Conservation (phyloP, 2,113 vertebrate species). For the Rhea pennata region DNA sequence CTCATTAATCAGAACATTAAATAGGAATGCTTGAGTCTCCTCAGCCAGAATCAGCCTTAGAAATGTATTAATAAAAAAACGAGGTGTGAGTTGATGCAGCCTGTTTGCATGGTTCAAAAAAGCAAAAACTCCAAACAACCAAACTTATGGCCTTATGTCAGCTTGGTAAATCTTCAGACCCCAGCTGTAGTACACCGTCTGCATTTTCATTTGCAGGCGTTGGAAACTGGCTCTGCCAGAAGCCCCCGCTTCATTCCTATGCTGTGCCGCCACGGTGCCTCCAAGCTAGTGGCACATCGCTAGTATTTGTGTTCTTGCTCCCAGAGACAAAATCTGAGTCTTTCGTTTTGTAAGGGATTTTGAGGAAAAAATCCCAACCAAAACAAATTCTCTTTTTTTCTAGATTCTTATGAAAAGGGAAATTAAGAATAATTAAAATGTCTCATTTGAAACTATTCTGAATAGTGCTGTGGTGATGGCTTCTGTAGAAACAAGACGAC, state of each 20-base stretch:
- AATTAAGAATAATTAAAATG: background rate
- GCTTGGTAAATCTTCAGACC: constrained; percentile 70
- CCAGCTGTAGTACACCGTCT: constrained; percentile 60
- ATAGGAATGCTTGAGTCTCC: constrained; percentile 51
- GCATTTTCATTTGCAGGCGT: constrained; percentile 66
- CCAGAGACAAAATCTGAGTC: background rate
- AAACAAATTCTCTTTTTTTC: background rate
- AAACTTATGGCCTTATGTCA: constrained; percentile 70
- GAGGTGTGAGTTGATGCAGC: constrained; percentile 27
- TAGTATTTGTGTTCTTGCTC: constrained; percentile 43
- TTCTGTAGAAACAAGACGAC: too few species aligned
- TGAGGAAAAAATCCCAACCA: background rate
- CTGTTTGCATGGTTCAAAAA: constrained; percentile 42
- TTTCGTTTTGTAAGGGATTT: background rate
- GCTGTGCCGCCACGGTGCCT: constrained; percentile 42
- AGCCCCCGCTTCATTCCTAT: constrained; percentile 53
- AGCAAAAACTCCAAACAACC: constrained; percentile 52
- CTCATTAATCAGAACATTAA: constrained; percentile 77
- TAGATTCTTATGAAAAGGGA: background rate
- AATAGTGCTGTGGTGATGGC: background rate
- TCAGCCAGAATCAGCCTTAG: constrained; percentile 21
- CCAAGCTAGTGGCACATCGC: constrained; percentile 50
- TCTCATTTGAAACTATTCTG: background rate
- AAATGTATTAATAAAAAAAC: constrained; percentile 62
- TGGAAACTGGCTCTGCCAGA: constrained; percentile 50